Evolutionary conservation across 2,888 invertebrate species (phyloP).

Genomic region (Caenorhabditis becei): DNA sequence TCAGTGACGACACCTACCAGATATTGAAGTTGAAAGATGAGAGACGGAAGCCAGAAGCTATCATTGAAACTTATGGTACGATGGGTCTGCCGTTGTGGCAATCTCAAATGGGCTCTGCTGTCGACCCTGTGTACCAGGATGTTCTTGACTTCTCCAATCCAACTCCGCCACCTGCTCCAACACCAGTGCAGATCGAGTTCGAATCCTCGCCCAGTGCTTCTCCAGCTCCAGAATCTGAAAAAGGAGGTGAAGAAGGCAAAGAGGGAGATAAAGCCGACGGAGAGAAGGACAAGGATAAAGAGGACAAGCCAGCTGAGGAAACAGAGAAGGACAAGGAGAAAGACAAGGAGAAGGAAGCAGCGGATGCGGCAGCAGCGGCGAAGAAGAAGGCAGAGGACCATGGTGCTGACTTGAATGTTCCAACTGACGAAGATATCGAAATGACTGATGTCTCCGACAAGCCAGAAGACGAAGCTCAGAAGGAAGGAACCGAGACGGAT

Average conservation of each 20-base stretch:
- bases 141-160: neutral
- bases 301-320: neutral
- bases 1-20: neutral
- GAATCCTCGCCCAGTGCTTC: constrained; percentile 4
- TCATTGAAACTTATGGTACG: neutral
- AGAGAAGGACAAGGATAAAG: constrained; percentile 10
- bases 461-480: too few species aligned
- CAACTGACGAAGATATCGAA: constrained; percentile 13
- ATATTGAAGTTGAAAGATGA: neutral
- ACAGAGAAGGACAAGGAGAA: neutral
- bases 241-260: constrained; percentile 1
- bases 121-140: neutral
- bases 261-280: neutral
- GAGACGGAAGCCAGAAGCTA: neutral
- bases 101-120: neutral
- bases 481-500: neutral
- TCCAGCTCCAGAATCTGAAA: constrained; percentile 6
- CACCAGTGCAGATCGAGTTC: neutral
- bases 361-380: neutral
- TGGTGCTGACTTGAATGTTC: constrained; percentile 5
- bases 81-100: neutral
- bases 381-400: neutral
- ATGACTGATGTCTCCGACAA: neutral
- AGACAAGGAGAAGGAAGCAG: too few species aligned
- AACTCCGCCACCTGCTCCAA: neutral